Conservation (phyloP, 2,888 invertebrate genomes). For the Campoplex nolae region DNA sequence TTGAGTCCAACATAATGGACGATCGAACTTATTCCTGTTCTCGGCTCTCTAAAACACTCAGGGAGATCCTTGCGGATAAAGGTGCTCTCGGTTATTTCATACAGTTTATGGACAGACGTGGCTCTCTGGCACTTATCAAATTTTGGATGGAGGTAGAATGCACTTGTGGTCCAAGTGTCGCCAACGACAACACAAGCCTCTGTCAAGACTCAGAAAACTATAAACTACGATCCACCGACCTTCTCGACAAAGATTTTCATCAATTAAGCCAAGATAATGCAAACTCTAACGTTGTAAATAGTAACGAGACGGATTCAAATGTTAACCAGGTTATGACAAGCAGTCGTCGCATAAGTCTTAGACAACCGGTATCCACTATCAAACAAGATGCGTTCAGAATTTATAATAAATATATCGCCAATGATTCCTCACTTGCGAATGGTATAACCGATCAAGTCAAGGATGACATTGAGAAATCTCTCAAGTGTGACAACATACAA, state of each 20-base stretch:
- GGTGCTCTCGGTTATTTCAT: slow-evolving; percentile 93
- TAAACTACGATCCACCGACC: not conserved
- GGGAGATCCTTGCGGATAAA: slow-evolving; percentile 91
- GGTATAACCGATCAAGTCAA: slow-evolving; percentile 87
- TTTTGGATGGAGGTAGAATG: slow-evolving; percentile 92
- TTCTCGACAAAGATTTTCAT: not conserved
- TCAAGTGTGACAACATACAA: slow-evolving; percentile 89
- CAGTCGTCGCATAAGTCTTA: slow-evolving; percentile 71
- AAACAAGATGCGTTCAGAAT: slow-evolving; percentile 88
- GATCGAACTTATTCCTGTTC: slow-evolving; percentile 86
- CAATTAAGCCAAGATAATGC: slow-evolving; percentile 34
- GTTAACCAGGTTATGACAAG: slow-evolving; percentile 80
- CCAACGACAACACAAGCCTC: slow-evolving; percentile 34
- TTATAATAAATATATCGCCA: slow-evolving; percentile 91
- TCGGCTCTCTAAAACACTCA: slow-evolving; percentile 90
- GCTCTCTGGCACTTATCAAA: slow-evolving; percentile 88
- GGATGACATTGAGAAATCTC: slow-evolving; percentile 88
- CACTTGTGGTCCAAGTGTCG: slow-evolving; percentile 83
- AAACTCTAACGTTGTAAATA: slow-evolving; percentile 69
- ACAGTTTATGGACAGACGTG: slow-evolving; percentile 93
- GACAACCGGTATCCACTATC: slow-evolving; percentile 75
- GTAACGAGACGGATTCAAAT: slow-evolving; percentile 73
- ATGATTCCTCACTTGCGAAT: slow-evolving; percentile 88
- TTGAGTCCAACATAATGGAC: slow-evolving; percentile 61
- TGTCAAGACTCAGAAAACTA: not conserved